Evolutionary conservation across 2,113 vertebrate species (phyloP).

Genomic region (Glareola pratincola): DNA sequence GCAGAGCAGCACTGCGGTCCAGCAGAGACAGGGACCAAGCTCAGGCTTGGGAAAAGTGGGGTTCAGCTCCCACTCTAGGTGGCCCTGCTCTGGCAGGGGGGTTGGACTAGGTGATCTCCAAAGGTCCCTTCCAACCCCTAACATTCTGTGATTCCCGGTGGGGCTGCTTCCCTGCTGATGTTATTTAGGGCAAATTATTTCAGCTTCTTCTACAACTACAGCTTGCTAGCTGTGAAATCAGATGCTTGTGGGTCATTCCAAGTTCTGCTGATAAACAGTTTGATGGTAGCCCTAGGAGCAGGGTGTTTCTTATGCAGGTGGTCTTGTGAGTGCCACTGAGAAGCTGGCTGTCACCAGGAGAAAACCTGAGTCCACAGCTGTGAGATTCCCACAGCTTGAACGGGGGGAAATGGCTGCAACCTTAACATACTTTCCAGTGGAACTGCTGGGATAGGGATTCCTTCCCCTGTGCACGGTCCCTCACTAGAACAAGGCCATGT

Average conservation of each 20-base stretch:
- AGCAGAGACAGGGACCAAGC: neutral
- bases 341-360: neutral
- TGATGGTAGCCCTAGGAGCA: neutral
- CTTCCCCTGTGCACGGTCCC: accelerated
- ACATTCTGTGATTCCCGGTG: no score
- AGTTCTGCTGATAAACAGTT: neutral
- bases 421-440: neutral
- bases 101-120: no score
- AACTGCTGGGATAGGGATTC: neutral
- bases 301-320: neutral
- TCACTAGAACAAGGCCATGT: neutral
- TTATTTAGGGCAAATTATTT: neutral
- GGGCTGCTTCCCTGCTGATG: neutral
- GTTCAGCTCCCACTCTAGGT: neutral
- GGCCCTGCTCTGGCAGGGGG: no score
- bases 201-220: neutral
- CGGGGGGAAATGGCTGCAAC: neutral
- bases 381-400: neutral
- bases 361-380: neutral
- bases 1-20: neutral
- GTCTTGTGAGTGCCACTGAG: neutral
- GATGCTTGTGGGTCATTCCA: accelerated
- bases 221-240: neutral
- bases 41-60: neutral
- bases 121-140: no score